A percentile compares a stretch with the other conserved stretches of the same genome.
phyloP scores from a whole-genome alignment of 1,140 invertebrate genomes.

The Venturia canescens region DNA sequence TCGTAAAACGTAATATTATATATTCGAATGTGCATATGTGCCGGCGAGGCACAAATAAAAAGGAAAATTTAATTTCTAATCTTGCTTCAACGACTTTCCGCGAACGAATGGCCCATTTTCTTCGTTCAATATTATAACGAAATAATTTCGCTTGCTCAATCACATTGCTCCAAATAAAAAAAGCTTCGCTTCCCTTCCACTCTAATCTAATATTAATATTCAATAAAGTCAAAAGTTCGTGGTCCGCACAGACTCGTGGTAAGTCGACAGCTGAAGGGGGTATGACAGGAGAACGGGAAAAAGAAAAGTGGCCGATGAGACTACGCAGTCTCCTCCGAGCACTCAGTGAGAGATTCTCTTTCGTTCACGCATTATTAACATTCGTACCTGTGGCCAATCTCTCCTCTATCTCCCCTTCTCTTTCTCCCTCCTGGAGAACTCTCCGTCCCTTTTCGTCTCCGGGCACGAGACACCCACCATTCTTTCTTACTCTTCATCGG shows the following conservation, averaged over 20 bases:
- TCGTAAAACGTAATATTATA: too few relatives aligned
- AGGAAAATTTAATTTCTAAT: too few relatives aligned
- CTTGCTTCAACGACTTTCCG: too few relatives aligned
- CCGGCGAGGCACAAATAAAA: too few relatives aligned
- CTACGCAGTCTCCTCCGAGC: background rate
- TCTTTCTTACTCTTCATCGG: conserved; percentile 34
- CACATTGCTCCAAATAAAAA: too few relatives aligned
- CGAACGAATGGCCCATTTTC: too few relatives aligned
- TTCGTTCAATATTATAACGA: too few relatives aligned
- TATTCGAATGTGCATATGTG: too few relatives aligned
- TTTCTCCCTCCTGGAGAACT: background rate
- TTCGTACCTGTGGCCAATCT: conserved; percentile 39
- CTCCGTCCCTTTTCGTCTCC: conserved; percentile 30
- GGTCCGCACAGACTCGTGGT: background rate
- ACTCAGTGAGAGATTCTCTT: conserved; percentile 34
- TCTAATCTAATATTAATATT: conserved; percentile 46
- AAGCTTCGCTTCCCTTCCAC: conserved; percentile 15
- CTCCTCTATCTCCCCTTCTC: conserved; percentile 10
- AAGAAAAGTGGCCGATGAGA: background rate
- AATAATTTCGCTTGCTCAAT: too few relatives aligned
- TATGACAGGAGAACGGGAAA: conserved; percentile 41
- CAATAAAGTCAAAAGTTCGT: conserved; percentile 36
- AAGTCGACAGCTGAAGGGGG: conserved; percentile 45
- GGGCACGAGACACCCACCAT: conserved; percentile 20
- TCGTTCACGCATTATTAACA: conserved; percentile 44